Conservation (phyloP, 2,797 vertebrate genomes). For the Philypnodon macrostomus region DNA sequence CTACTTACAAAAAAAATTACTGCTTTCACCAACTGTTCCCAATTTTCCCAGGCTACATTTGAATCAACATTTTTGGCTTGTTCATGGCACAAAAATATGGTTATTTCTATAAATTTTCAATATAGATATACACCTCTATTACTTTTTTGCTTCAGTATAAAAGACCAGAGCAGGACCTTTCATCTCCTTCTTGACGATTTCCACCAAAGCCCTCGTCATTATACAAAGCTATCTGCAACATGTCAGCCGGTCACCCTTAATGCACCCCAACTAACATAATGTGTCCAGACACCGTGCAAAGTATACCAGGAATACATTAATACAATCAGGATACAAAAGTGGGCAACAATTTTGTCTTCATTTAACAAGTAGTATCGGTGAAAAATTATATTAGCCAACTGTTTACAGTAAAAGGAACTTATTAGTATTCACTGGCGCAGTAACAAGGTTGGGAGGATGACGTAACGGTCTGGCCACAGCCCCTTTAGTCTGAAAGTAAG, state of each 20-base stretch:
- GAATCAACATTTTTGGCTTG: no score
- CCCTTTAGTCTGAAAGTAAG: no score
- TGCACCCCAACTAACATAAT: constrained; percentile 10
- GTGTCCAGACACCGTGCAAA: constrained; percentile 5
- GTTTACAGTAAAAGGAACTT: neutral
- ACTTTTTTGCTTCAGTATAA: neutral
- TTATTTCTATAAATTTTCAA: no score
- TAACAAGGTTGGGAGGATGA: constrained; percentile 3
- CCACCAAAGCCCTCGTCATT: constrained; percentile 5
- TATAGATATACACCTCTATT: no score
- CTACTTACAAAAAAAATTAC: no score
- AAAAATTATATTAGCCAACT: no score
- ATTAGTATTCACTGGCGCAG: constrained; percentile 15
- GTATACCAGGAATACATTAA: no score
- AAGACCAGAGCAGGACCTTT: neutral
- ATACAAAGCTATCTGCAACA: constrained; percentile 14
- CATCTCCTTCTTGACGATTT: neutral
- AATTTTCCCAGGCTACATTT: no score
- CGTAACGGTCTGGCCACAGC: constrained; percentile 17
- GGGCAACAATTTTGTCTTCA: neutral
- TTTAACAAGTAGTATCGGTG: neutral
- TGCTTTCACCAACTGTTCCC: no score
- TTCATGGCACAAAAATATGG: no score
- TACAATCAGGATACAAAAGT: neutral
- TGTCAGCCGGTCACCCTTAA: constrained; percentile 12